Conservation (phyloP, 2,797 vertebrate species). For the Manis pentadactyla region DNA sequence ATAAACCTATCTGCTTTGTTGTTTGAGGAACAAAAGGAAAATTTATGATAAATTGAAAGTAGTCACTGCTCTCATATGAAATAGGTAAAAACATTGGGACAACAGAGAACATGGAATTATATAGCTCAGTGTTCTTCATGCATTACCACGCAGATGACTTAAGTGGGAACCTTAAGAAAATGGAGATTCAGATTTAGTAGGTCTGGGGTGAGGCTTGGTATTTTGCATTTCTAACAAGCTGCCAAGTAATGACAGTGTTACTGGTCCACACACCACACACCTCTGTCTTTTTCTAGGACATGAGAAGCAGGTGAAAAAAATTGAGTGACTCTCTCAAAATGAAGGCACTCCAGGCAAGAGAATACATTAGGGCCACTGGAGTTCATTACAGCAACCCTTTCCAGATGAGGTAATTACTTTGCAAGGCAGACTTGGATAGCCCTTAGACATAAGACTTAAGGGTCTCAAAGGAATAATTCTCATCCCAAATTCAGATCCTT, state of each 20-base stretch:
- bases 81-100: not conserved
- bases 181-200: not conserved
- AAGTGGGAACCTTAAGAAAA: not conserved
- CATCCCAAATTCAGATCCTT: not conserved
- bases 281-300: not conserved
- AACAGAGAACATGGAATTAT: not conserved
- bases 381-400: accelerated
- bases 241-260: not conserved
- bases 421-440: not conserved
- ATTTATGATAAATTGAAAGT: not conserved
- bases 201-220: not conserved
- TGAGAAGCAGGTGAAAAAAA: not conserved
- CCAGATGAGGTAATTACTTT: not conserved
- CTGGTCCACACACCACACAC: accelerated
- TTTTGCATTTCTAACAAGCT: not conserved
- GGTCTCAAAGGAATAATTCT: not conserved
- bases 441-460: not conserved
- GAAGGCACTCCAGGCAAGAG: not conserved
- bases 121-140: not conserved
- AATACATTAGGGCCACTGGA: not conserved
- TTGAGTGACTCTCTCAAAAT: not conserved
- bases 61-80: not conserved
- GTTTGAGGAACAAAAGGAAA: not conserved
- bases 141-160: not conserved
- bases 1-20: not conserved